phyloP scores from a whole-genome alignment of 2,113 vertebrate genomes.

The Taxidea taxus region DNA sequence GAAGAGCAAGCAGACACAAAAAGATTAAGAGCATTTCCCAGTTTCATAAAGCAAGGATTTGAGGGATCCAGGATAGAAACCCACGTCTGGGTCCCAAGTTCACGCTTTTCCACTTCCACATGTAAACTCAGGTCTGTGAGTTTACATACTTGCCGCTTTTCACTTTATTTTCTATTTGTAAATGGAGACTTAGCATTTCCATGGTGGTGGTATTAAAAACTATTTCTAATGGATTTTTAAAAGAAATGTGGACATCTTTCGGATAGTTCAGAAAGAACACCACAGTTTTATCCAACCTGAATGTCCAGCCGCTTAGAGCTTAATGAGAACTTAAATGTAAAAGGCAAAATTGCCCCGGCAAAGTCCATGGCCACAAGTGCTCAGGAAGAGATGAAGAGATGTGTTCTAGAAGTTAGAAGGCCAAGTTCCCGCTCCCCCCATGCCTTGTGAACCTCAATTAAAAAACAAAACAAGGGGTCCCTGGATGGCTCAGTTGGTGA shows the following conservation, averaged over 20 bases:
- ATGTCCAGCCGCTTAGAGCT: slow-evolving; percentile 7
- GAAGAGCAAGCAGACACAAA: background rate
- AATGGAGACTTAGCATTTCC: slow-evolving; percentile 6
- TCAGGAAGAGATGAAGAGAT: background rate
- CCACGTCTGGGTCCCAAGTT: background rate
- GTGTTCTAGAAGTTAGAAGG: background rate
- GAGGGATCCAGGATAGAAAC: background rate
- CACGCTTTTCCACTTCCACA: background rate
- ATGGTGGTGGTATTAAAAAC: background rate
- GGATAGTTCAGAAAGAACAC: background rate
- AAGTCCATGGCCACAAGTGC: background rate
- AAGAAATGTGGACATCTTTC: background rate
- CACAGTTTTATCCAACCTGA: background rate
- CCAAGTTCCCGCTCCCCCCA: background rate
- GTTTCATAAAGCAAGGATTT: background rate
- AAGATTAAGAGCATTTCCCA: background rate
- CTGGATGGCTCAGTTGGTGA: background rate
- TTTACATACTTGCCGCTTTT: background rate
- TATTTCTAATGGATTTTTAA: background rate
- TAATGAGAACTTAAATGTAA: background rate
- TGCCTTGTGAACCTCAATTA: background rate
- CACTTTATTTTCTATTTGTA: background rate
- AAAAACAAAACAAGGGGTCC: background rate
- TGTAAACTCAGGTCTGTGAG: background rate
- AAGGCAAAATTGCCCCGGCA: background rate